phyloP scores from a whole-genome alignment of 2,113 vertebrate genomes.

The Siniperca chuatsi region DNA sequence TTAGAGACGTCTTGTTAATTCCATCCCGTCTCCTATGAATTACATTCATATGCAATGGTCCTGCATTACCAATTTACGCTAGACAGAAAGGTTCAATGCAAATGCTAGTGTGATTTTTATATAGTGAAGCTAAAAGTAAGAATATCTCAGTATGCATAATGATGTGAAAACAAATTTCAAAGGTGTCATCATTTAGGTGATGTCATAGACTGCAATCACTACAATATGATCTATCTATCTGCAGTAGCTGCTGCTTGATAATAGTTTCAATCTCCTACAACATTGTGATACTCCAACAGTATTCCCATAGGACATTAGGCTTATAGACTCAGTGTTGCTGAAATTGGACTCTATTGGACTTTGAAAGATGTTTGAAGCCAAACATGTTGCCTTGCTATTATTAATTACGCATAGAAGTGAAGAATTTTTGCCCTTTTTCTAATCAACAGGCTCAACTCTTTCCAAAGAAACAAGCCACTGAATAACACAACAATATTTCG shows the following conservation, averaged over 20 bases:
- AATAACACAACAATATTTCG: neutral
- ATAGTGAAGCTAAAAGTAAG: neutral
- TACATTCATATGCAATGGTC: conserved; percentile 48
- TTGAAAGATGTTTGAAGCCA: neutral
- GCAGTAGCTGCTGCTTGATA: neutral
- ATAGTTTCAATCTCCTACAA: neutral
- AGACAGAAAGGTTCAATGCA: neutral
- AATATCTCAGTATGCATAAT: neutral
- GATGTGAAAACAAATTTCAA: conserved; percentile 9
- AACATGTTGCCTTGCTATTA: neutral
- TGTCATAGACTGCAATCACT: neutral
- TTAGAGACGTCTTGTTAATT: conserved; percentile 71
- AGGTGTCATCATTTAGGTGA: neutral
- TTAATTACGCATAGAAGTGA: neutral
- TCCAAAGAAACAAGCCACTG: neutral
- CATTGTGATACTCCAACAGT: neutral
- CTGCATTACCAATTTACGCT: conserved; percentile 20
- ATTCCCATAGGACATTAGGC: neutral
- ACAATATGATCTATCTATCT: neutral
- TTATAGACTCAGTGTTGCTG: neutral
- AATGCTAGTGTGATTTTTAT: conserved; percentile 11
- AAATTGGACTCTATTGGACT: neutral
- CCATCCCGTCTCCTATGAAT: conserved; percentile 49
- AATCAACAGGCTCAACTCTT: neutral
- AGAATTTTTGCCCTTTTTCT: neutral